Evolutionary conservation across 2,797 vertebrate genomes (phyloP).

Genomic region (Pachyuromys duprasi): DNA sequence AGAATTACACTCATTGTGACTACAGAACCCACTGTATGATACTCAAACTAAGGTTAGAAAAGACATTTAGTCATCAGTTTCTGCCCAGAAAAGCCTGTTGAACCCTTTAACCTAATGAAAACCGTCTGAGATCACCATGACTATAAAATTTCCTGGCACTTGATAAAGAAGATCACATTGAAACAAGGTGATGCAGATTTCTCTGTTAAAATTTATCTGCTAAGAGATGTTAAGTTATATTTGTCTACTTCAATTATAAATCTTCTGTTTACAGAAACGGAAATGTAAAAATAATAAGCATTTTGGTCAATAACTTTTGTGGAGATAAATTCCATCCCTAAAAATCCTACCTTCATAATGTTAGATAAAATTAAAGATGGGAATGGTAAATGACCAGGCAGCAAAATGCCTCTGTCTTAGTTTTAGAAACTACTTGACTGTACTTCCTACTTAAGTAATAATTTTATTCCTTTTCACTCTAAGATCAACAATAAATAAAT

Average conservation of each 20-base stretch:
- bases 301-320: neutral
- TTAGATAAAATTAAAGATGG: accelerated
- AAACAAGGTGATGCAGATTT: neutral
- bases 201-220: neutral
- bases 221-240: neutral
- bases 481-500: too few species aligned
- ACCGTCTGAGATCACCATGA: neutral
- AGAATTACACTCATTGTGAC: neutral
- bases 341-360: neutral
- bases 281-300: neutral
- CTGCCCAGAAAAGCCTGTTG: neutral
- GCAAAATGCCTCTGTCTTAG: too few species aligned
- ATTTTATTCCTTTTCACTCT: too few species aligned
- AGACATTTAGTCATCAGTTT: neutral
- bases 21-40: neutral
- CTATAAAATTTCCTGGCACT: neutral
- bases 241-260: neutral
- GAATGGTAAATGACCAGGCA: too few species aligned
- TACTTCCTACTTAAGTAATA: too few species aligned
- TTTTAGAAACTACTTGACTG: too few species aligned
- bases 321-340: neutral
- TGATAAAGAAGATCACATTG: neutral
- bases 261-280: neutral
- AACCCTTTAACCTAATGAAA: accelerated
- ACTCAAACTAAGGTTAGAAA: neutral